Evolutionary conservation across 2,113 vertebrate species (phyloP), one percentile per base, ranked within the genome.

Genomic region (Ophthalmolycus amberensis): DNA sequence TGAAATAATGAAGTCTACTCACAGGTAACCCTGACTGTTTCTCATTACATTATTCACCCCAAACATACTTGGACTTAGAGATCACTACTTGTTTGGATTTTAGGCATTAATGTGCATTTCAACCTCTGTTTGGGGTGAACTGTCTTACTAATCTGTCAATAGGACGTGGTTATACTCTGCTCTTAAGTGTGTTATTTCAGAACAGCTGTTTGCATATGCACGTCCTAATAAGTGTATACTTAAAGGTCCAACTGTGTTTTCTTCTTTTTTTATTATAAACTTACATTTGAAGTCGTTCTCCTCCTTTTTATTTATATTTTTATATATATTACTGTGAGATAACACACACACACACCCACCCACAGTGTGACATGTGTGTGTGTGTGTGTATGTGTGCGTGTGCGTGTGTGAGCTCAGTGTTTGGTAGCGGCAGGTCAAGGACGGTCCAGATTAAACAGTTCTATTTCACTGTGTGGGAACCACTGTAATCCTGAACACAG

Each of bases 361-460:
- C 25, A 25, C 25, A 25, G 25, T 25, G 25, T 25, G 25, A 25
- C 25, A 25, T 18, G 46, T 18, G 16, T 48, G 16, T 46, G 15
- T 34, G 34, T 34, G 34, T 34, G 34, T 34, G 18, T 59, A n/a
- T 82, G 56, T 42, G 40, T 66, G 40, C 44, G 60, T 54, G 74
- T 54, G 71, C n/a, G 58, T n/a, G 64, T 48, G 1, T 79, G 71
- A 54, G 62, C 69, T 80, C 80, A 68, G 75, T 64, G 77, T 84
- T 85, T 75, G 84, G 59, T 54, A 11, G 42, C 60, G 77, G 68
- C 83, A 60, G 90, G 75, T 93, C 92, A 91, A 92, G 92, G 92
- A 80, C 88, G 3, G 64, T 82, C 58, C 90, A 89, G 88, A 89
- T 92, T 92, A 92, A 80, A 80, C 80, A 9, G 82, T 82, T 83